These are phyloP conservation scores for Lithophane semibrunnea DNA, from an alignment of 2,888 invertebrate genomes.

Conservation along the genomic window DNA sequence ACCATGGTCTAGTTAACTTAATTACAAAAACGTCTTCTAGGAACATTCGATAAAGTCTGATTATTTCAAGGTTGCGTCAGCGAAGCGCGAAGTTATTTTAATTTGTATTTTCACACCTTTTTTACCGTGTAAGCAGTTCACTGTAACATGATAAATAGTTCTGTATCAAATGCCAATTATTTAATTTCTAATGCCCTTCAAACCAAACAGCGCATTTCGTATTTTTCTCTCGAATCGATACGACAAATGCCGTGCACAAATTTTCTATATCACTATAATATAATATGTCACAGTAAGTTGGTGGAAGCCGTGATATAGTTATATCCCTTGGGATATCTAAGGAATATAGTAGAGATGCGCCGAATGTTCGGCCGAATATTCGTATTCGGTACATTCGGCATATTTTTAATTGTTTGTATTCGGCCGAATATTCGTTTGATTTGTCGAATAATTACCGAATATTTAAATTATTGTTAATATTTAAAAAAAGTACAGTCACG, in stretches of 20 bases:
- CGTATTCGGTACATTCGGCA: no score
- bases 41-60: slow-evolving; percentile 5
- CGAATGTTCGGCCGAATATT: no score
- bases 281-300: no score
- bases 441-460: no score
- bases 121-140: neutral
- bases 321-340: no score
- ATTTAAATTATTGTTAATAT: no score
- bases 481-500: no score
- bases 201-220: no score
- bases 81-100: slow-evolving; percentile 24
- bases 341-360: no score
- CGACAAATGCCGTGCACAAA: neutral
- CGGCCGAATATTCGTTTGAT: no score
- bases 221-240: neutral
- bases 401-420: no score
- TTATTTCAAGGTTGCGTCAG: slow-evolving; percentile 19
- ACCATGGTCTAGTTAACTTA: slow-evolving; percentile 22
- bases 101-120: slow-evolving; percentile 21
- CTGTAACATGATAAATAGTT: neutral
- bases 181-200: neutral
- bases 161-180: neutral
- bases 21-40: slow-evolving; percentile 18
- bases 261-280: neutral
- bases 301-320: no score